Evolutionary conservation across 2,113 vertebrate genomes (phyloP), one percentile per base, ranked within the genome.

Genomic region (Pollachius pollachius): DNA sequence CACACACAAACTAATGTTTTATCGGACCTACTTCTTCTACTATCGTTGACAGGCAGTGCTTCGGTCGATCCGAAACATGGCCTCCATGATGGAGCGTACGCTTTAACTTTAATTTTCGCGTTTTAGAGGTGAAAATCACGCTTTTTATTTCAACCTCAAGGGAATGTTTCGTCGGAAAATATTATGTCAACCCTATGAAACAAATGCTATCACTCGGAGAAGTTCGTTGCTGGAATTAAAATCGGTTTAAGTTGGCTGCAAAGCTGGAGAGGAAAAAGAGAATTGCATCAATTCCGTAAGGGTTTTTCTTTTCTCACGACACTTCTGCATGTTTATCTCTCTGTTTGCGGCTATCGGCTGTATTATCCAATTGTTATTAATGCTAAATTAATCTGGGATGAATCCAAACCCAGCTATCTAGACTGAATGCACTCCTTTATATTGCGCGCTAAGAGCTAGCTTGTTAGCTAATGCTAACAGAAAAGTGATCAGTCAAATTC

Each of bases 61-160:
- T 76, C 85, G 92, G 92, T 92, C 88, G 81, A 84, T 89, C 84
- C 90, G 86, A 92, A 93, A 93, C 92, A 93, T 93, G 92, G 92
- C 92, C 91, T 92, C 92, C 92, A 89, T 93, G 90, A 92, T 90
- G 91, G 92, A 92, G 89, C 88, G 84, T 87, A 89, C 77, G 90
- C 89, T 89, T 85, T 86, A 93, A 93, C 90, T 92, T 93, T 92
- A 89, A 90, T 88, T 88, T 89, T 89, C 80, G 67, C 73, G 67
- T 89, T 87, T 73, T 71, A 67, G 77, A 69, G 74, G 52, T 78
- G 79, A 77, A 87, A 77, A 76, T n/a, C 70, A 67, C 65, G 25
- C 62, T 72, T 81, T 81, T 81, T 64, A 54, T 75, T 67, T 63
- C 65, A 25, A 69, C 64, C 27, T 37, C 76, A 17, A 81, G 81